Percentiles rank a stretch among this genome's conserved stretches.
phyloP scores from a whole-genome alignment of 92 coral and sea anemone species.

The Desmophyllum pertusum region DNA sequence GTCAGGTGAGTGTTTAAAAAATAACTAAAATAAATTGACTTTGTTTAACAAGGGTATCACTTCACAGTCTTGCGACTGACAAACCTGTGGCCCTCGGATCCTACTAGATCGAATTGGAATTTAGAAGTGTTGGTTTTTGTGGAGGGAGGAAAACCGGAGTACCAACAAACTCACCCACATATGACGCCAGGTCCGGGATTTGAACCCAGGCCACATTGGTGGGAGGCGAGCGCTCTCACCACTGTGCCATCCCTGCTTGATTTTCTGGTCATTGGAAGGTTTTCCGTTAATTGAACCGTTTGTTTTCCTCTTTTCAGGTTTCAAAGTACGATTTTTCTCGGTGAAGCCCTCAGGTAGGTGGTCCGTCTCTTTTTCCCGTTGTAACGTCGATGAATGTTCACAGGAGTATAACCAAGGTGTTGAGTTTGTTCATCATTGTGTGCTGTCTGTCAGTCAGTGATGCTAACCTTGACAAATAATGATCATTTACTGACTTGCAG shows the following conservation, averaged over 20 bases:
- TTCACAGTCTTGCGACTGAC: too few species aligned
- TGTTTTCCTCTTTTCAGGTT: constrained; percentile 58
- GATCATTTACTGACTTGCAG: constrained; percentile 8
- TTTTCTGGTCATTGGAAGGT: not conserved
- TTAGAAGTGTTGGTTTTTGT: too few species aligned
- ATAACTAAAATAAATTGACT: too few species aligned
- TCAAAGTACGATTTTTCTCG: constrained; percentile 94
- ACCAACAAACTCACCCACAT: too few species aligned
- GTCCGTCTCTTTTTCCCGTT: constrained; percentile 40
- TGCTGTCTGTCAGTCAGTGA: constrained; percentile 34
- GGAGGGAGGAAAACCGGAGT: too few species aligned
- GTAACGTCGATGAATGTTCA: constrained; percentile 11
- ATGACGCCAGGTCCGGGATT: too few species aligned
- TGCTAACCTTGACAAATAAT: not conserved
- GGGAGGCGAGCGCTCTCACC: too few species aligned
- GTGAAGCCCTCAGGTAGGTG: constrained; percentile 87
- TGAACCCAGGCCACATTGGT: too few species aligned
- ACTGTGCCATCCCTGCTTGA: too few species aligned
- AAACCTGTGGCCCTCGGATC: too few species aligned
- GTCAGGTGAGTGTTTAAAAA: constrained; percentile 63
- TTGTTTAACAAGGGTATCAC: too few species aligned
- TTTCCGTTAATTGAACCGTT: not conserved
- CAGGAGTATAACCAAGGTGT: constrained; percentile 31
- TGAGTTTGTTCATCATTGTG: constrained; percentile 2
- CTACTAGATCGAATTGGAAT: too few species aligned